Base-by-base conservation (phyloP, 2,888 invertebrate genomes). In the Cynaeus angustus region DNA sequence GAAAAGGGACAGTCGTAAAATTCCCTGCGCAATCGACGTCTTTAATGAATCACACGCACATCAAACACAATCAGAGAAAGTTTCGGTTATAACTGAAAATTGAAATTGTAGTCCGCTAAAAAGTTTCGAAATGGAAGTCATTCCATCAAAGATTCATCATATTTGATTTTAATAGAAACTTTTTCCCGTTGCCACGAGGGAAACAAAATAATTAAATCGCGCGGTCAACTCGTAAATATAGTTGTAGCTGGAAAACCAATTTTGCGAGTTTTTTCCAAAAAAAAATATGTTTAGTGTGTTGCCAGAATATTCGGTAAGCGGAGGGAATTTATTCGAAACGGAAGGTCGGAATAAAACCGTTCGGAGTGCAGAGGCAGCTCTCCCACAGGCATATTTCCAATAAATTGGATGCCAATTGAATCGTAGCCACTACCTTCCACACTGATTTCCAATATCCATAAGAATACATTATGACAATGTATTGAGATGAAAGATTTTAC, bases 371-470 rank as follows among this genome's bases (percentile, higher is more conserved):
- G 38, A 58, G 61, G 50, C 52, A 52, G 68, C 52, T 61, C 53
- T 68, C 68, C 68, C 68, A 55, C 68, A 68, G 68, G 68, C 68
- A 62, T 68, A 68, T 68, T 68, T 68, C 68, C 68, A 68, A 68
- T 68, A 68, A 68, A 68, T 68, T 68, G 68, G 68, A 68, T 62
- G 68, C 61, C 68, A 68, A 68, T 68, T 68, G 68, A 68, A 68
- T 68, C 68, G 68, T 53, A 68, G 68, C 61, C 61, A 67, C 52
- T 61, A 67, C 66, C 66, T 66, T 66, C 58, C 64, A 65, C 65
- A 58, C 68, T 68, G 68, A 68, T 68, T 68, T 55, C 61, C 68
- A 67, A 62, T 68, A 68, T 68, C 68, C 53, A 62, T 68, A 68
- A 68, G 61, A 62, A 61, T 68, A 68, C 61, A 62, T 62, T 67